phyloP scores from a whole-genome alignment of 2,888 invertebrate species.

The Stegana nigrithorax region DNA sequence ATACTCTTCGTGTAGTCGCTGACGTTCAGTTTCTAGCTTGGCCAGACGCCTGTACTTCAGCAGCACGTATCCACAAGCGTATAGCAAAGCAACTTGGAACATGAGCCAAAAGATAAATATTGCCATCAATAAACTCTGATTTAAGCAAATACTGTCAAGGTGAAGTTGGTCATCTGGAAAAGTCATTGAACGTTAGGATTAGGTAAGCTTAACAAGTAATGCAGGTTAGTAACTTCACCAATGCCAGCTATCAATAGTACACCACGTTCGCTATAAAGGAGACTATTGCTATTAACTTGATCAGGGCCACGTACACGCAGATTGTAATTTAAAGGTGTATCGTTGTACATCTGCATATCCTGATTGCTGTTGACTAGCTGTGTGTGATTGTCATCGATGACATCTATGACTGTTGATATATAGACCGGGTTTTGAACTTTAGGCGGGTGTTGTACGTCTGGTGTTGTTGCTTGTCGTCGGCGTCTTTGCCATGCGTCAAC shows the following conservation, averaged over 20 bases:
- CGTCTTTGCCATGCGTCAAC: slow-evolving; percentile 34
- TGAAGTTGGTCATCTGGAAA: slow-evolving; percentile 58
- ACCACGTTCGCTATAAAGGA: slow-evolving; percentile 74
- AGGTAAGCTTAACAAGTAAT: not conserved
- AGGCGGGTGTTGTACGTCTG: slow-evolving; percentile 35
- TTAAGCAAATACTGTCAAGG: slow-evolving; percentile 70
- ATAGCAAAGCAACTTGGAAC: slow-evolving; percentile 72
- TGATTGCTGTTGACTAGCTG: not conserved
- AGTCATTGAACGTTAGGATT: not conserved
- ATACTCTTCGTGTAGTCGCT: slow-evolving; percentile 73
- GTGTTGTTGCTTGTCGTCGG: slow-evolving; percentile 31
- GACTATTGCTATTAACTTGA: slow-evolving; percentile 68
- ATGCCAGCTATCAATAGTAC: slow-evolving; percentile 72
- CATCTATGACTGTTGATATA: slow-evolving; percentile 63
- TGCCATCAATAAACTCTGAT: slow-evolving; percentile 76
- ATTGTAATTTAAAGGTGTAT: slow-evolving; percentile 70
- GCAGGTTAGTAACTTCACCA: slow-evolving; percentile 63
- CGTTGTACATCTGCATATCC: slow-evolving; percentile 29
- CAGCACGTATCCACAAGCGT: slow-evolving; percentile 71
- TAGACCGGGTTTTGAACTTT: slow-evolving; percentile 63
- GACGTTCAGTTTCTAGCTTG: slow-evolving; percentile 68
- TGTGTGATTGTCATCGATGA: slow-evolving; percentile 37
- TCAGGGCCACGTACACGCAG: slow-evolving; percentile 75
- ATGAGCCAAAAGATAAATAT: slow-evolving; percentile 74
- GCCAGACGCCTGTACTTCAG: slow-evolving; percentile 71